Base-by-base conservation (phyloP, 1,140 invertebrate species). In the Drosophila tani region DNA sequence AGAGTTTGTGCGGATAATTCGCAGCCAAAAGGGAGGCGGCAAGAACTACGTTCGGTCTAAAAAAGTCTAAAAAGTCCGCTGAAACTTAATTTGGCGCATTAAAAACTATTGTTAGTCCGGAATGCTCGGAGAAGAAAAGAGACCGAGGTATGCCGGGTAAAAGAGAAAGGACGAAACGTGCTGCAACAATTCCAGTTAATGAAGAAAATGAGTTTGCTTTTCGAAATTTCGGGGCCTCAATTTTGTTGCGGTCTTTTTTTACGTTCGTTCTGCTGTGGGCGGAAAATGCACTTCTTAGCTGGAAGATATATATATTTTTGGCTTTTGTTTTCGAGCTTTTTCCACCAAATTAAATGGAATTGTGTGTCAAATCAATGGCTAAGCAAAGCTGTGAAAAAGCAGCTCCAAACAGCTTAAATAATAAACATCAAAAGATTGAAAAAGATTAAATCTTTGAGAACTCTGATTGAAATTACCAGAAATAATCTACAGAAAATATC, bases 31-130 rank as follows among this genome's bases (percentile, higher is more conserved):
- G 43, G 40, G 43, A 41, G 27, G 41, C 29, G 35, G 38, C 21
- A 24, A 47, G 29, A 46, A 49, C 55, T 46, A 38, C 38, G 17
- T 29, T 46, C 38, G 17, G 38, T 51, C 24, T 21, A 58, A 50
- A 55, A 21, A 55, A 58, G 21, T 21, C 21, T 24, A 57, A 63
- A 66, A 71, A 60, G 57, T 70, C 51, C 46, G 17, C 29, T 50
- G 66, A 85, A 86, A 86, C 83, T 86, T 86, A 86, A 86, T 86
- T 86, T 86, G 70, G 83, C 83, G 76, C 80, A 86, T 86, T 86
- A 87, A 86, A 86, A 86, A 82, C 80, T 83, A 87, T 86, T 86
- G 83, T 86, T 66, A 29, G 32, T 24, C 49, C 65, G 62, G 62
- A 59, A 47, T 27, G 46, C 38, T 32, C 32, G 12, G 7, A 55